phyloP scores from a whole-genome alignment of 2,113 vertebrate species.

The Nannospalax galili region DNA sequence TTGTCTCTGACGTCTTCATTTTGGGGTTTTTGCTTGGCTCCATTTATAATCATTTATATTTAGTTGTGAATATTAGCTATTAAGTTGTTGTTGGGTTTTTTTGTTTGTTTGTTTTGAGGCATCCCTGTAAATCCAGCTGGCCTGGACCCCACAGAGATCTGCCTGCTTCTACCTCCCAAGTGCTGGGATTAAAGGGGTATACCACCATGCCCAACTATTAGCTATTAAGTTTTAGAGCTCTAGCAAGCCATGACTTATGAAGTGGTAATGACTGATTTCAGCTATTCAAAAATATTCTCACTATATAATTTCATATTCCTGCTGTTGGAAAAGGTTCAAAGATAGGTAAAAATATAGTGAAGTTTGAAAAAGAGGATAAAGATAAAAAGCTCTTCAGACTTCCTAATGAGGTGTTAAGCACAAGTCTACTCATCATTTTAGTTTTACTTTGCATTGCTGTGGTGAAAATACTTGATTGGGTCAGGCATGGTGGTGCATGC shows the following conservation, averaged over 20 bases:
- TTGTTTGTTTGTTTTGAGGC: too few relatives aligned
- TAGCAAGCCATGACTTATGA: conserved; percentile 16
- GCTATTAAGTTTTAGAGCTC: conserved; percentile 43
- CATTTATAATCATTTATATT: conserved; percentile 52
- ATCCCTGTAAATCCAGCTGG: too few relatives aligned
- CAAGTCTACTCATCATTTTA: not conserved
- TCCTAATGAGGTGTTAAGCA: not conserved
- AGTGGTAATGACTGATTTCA: conserved; percentile 5
- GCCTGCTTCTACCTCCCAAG: too few relatives aligned
- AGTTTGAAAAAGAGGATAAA: not conserved
- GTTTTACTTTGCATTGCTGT: too few relatives aligned
- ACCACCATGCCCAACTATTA: too few relatives aligned
- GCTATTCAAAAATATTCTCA: conserved; percentile 35
- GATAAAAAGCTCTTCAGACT: not conserved
- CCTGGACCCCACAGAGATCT: too few relatives aligned
- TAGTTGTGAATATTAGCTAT: not conserved
- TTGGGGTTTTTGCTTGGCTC: not conserved
- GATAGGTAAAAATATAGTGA: conserved; percentile 4
- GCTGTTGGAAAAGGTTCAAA: conserved; percentile 4
- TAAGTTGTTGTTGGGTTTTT: too few relatives aligned
- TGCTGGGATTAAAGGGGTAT: too few relatives aligned
- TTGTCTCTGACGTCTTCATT: not conserved
- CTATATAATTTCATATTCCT: conserved; percentile 33
- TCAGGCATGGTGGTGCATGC: too few relatives aligned
- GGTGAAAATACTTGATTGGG: too few relatives aligned